Base-by-base conservation (phyloP, 1,140 invertebrate species). In the Diplogasteroides magnus region DNA sequence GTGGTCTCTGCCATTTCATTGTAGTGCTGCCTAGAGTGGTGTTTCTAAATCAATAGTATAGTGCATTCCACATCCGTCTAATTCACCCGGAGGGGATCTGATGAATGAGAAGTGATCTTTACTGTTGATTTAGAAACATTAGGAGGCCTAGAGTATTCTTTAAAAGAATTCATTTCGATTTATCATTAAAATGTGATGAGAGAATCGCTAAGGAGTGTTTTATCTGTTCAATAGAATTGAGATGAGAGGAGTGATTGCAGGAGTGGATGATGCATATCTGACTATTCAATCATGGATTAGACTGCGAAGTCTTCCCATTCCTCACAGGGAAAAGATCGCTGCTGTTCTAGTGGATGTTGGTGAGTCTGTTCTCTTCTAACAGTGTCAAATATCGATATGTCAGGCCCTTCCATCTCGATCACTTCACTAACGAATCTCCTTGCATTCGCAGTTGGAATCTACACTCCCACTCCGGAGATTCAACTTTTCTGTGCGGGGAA, bases 241-340 rank as follows among this genome's bases (percentile, higher is more conserved):
- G 23, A 14, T 27, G n/a, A 65, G 60, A 61, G 1, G 13, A 31
- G 15, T 57, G 55, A 57, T 69, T 69, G 26, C 28, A 78, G 76
- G 77, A 55, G 77, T 79, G 1, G 77, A 79, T 61, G 77, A 79
- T 71, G 77, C 77, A 55, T 79, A 68, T 60, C 57, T 79, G 31
- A 80, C 78, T 74, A 76, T 79, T 28, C 76, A 79, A 61, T 69
- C 72, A 29, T 79, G 76, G 65, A 78, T 80, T 60, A 13, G 68
- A 77, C 31, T 85, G 93, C 31, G 90, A 96, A 88, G 92, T 89
- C 0, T 86, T 89, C 60, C 92, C 91, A 83, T 87, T 59, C 32
- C 28, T 19, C 31, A 77, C n/a, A 32, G 72, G 65, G 31, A 67
- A 11, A 27, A 72, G 2, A 77, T 77, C 13, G 72, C 69, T 60